Conservation (phyloP, 2,888 invertebrate species). For the Cremastobaeus sp. region DNA sequence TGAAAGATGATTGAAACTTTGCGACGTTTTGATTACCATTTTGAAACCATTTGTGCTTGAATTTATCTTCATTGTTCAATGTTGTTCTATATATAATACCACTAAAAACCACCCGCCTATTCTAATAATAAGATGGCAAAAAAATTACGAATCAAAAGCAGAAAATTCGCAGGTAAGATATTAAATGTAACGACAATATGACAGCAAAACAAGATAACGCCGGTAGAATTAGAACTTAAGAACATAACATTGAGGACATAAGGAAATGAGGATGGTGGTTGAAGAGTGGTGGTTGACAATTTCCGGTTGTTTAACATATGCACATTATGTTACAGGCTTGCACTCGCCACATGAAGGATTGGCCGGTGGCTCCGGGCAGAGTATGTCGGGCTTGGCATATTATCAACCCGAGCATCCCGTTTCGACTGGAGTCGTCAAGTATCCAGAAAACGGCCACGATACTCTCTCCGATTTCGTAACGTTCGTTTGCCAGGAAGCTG, state of each 20-base stretch:
- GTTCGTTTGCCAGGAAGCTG: conserved; percentile 96
- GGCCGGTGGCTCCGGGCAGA: conserved; percentile 80
- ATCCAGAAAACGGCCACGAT: conserved; percentile 92
- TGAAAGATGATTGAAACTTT: too few species aligned
- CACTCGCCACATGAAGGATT: conserved; percentile 80
- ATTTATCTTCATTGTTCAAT: conserved; percentile 38
- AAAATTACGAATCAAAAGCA: not conserved
- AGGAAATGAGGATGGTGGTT: conserved; percentile 69
- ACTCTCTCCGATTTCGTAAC: conserved; percentile 97
- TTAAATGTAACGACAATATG: too few species aligned
- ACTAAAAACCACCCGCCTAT: conserved; percentile 56
- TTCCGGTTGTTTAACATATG: conserved; percentile 40
- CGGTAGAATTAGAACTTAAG: too few species aligned
- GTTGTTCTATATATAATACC: conserved; percentile 35
- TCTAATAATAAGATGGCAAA: not conserved
- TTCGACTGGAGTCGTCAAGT: conserved; percentile 81
- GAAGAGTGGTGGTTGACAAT: conserved; percentile 56
- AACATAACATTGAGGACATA: too few species aligned
- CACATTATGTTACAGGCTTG: conserved; percentile 76
- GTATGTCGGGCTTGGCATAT: conserved; percentile 79
- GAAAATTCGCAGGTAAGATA: not conserved
- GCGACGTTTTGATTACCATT: conserved; percentile 38
- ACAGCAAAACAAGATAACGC: too few species aligned
- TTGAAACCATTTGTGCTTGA: conserved; percentile 44
- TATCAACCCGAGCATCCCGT: conserved; percentile 81